Conservation (phyloP, 2,113 vertebrate genomes). For the Boulengeromyrus knoepffleri region DNA sequence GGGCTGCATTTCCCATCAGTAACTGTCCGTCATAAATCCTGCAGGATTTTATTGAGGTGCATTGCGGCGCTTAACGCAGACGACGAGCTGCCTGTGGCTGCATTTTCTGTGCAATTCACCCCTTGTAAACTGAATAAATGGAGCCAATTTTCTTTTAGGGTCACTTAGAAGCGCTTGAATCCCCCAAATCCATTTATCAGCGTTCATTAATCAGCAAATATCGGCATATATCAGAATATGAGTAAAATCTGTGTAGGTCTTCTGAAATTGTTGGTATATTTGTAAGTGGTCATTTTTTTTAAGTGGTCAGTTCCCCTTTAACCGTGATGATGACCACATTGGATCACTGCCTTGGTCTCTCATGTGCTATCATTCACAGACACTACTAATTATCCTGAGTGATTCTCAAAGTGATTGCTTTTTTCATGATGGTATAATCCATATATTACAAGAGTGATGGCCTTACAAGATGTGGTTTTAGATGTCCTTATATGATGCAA, state of each 20-base stretch:
- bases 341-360: not conserved
- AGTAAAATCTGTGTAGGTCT: not conserved
- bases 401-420: slow-evolving; percentile 18
- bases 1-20: not conserved
- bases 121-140: not conserved
- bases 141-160: not conserved
- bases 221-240: not conserved
- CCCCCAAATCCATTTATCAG: not conserved
- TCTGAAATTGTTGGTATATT: not conserved
- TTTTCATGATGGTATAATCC: slow-evolving; percentile 12
- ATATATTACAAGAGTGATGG: not conserved
- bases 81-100: not conserved
- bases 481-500: not conserved
- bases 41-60: not conserved
- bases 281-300: not conserved
- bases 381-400: slow-evolving; percentile 15
- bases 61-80: not conserved
- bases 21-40: not conserved
- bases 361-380: not conserved
- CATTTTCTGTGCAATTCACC: not conserved
- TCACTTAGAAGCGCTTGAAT: not conserved
- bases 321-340: not conserved
- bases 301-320: not conserved
- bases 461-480: not conserved
- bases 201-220: not conserved